Base-by-base conservation (phyloP, 1,140 invertebrate species). In the Temnothorax curvispinosus region DNA sequence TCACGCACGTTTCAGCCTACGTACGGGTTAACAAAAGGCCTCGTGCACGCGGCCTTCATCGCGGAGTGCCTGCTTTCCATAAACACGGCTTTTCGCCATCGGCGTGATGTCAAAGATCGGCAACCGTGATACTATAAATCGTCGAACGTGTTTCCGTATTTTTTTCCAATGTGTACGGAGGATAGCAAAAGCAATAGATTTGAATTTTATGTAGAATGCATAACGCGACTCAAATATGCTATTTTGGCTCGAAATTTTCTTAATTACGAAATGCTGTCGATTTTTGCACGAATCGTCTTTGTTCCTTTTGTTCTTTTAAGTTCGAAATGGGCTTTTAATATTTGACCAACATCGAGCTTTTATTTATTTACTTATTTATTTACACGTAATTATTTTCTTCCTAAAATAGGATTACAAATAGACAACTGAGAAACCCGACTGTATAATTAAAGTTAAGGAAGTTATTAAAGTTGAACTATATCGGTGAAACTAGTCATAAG, bases 11-110 rank as follows among this genome's bases (percentile, higher is more conserved):
- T 41, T 44, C 58, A 64, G 32, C 32, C 58, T 85, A 62, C n/a
- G 72, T 87, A 52, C 32, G 18, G 15, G 54, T 60, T 54, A 69
- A 88, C 87, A 88, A 87, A 64, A 74, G 69, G 6, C n/a, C 32
- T 8, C 21, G 69, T 58, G 86, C 56, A 87, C 77, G 71, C 71
- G 85, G 85, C 58, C 85, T 88, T 60, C 35, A 18, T 74, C 41
- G 41, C 27, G 41, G 56, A 88, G 65, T 71, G 50, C n/a, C 86
- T 88, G 32, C 67, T 88, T 88, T 81, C 67, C 86, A 87, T 87
- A 69, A 82, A 87, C 76, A 87, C 11, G 50, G 60, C 60, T 81
- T 65, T 65, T 32, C 86, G 35, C 60, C 72, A 74, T 21, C 56
- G 47, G 38, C 67, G 56, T 41, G 44, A 65, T 71, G 82, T 87